Evolutionary conservation across 2,113 vertebrate genomes (phyloP), one percentile per base, ranked within the genome.

Genomic region (Cynoglossus semilaevis): DNA sequence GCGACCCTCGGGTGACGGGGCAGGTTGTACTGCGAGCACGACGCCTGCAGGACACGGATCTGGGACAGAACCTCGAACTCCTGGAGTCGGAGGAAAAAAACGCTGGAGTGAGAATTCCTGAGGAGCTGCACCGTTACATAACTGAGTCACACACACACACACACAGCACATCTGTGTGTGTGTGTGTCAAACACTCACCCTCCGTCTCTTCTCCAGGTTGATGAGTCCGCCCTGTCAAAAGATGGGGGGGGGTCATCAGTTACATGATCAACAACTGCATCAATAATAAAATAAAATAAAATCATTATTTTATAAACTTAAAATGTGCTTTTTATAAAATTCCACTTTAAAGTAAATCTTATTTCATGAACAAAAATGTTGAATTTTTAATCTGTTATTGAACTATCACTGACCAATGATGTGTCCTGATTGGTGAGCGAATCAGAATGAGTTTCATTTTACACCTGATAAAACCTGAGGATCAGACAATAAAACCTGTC

Each of bases 141-240:
- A n/a, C 37, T 66, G 46, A 29, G 56, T 40, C 43, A 9, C 5
- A 7, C 15, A n/a, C 17, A 16, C 66, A 15, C 19, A 42, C 43
- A 58, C 16, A 12, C 2, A 38, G 35, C 38, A n/a, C 4, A 9
- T 5, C 13, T 4, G 50, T 40, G 60, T n/a, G n/a, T n/a, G n/a
- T n/a, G n/a, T n/a, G n/a, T n/a, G 45, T 15, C n/a, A 61, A 19
- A 10, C n/a, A 84, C 90, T 92, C 59, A 96, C 94, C 89, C 92
- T 91, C 57, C 94, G 88, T 46, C 93, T 90, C 83, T 95, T 96
- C 82, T 95, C 94, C 79, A 95, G 94, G 87, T 95, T 94, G 70
- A 96, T 93, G 54, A 95, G 92, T 34, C 89, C 90, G 4, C 85
- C 90, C 94, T 96, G 82, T 78, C 19, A 72, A 52, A 50, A 29